Base-by-base conservation (phyloP, 2,888 invertebrate genomes). In the Lypha dubia region DNA sequence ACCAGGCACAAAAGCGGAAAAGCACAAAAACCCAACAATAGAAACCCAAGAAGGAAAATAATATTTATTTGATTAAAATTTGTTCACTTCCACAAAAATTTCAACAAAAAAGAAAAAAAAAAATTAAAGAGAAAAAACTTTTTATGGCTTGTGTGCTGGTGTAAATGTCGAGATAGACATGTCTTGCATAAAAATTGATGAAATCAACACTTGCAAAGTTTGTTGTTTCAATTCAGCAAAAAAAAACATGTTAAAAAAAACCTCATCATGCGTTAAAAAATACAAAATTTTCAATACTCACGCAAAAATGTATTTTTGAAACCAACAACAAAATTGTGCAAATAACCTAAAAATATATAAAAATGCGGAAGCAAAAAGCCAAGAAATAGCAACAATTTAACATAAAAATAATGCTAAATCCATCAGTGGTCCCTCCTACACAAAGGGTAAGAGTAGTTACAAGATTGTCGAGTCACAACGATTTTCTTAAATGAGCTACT, bases 131-230 rank as follows among this genome's bases (percentile, higher is more conserved):
- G n/a, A n/a, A n/a, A n/a, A n/a, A 28, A 73, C 60, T 60, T 74
- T 77, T 77, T 80, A 80, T 77, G 67, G 62, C 56, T 68, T 77
- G 68, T 80, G 22, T 51, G 6, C 22, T 1, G 17, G 7, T n/a
- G 3, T 17, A 20, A 11, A 11, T 49, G 77, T 81, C 77, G 56
- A 68, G 15, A 60, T n/a, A 49, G 68, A 81, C 84, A 81, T 75
- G 81, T 84, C 81, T 81, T 84, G 81, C 77, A 81, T 79, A 74
- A 60, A 84, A 83, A 85, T 85, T 84, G 77, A 87, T 86, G 84
- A 84, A 87, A 86, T 84, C 83, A 85, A 87, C 79, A 85, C 85
- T 85, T 85, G 77, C 73, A 74, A 70, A 75, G 58, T 60, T 84
- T 79, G 62, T 79, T 77, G 63, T 86, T 81, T 84, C 67, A 79